Evolutionary conservation across 2,113 vertebrate species (phyloP).

Genomic region (Monarcha castaneiventris): DNA sequence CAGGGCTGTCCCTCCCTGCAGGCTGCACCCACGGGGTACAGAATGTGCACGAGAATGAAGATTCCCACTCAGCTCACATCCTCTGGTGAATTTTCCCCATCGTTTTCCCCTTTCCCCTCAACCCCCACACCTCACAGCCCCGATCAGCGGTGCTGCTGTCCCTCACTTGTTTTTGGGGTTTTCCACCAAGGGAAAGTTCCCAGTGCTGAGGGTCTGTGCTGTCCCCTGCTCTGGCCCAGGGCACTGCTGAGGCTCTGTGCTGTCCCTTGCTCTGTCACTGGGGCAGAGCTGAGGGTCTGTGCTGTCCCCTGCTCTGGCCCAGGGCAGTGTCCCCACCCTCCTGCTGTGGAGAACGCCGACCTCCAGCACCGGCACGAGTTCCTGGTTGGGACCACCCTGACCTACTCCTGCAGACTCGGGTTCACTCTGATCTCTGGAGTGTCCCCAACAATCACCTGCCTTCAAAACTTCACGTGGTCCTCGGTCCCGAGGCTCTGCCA

Average conservation of each 20-base stretch:
- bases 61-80: accelerated
- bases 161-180: background rate
- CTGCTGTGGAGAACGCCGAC: accelerated
- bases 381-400: background rate
- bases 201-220: background rate
- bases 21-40: accelerated
- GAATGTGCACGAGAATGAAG: accelerated
- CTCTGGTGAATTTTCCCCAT: background rate
- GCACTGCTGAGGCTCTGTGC: background rate
- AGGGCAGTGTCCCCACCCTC: conserved; percentile 35
- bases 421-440: background rate
- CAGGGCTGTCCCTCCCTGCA: background rate
- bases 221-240: background rate
- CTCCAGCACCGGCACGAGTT: background rate
- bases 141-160: background rate
- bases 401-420: background rate
- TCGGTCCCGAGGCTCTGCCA: background rate
- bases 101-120: background rate
- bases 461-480: background rate
- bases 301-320: background rate
- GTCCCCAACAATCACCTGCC: background rate
- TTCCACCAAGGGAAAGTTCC: background rate
- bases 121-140: accelerated
- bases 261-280: background rate
- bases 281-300: background rate